Conservation (phyloP, 2,888 invertebrate genomes). For the Protophormia terraenovae region DNA sequence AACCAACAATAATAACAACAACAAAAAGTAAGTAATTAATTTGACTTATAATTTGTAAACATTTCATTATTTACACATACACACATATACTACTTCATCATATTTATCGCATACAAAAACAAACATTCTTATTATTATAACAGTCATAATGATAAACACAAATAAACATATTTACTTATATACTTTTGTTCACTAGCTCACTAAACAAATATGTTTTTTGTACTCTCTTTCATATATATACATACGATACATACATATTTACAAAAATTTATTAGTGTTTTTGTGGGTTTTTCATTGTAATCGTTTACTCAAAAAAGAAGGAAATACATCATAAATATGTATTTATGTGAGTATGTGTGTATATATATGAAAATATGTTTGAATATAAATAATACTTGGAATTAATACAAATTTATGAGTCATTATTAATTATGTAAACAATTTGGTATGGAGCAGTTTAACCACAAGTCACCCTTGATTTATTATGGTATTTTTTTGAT, state of each 20-base stretch:
- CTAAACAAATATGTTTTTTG: background rate
- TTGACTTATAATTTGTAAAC: conserved; percentile 52
- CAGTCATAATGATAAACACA: conserved; percentile 5
- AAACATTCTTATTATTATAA: background rate
- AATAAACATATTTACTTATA: conserved; percentile 3
- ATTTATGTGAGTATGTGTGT: background rate
- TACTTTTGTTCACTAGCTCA: background rate
- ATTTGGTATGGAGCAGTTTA: background rate
- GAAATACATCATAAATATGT: background rate
- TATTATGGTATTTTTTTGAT: background rate
- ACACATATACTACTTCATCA: background rate
- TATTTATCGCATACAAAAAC: no score
- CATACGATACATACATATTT: no score
- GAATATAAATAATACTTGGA: background rate
- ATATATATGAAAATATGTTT: background rate
- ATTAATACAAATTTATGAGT: conserved; percentile 21
- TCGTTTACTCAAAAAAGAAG: background rate
- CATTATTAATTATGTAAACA: conserved; percentile 15
- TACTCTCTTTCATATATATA: no score
- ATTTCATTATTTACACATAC: background rate
- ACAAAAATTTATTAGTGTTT: background rate
- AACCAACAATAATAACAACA: conserved; percentile 17
- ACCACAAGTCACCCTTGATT: conserved; percentile 16
- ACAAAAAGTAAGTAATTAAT: conserved; percentile 49
- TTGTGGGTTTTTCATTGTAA: background rate